Base-by-base conservation (phyloP, 2,113 vertebrate genomes). In the Brienomyrus longianalis region DNA sequence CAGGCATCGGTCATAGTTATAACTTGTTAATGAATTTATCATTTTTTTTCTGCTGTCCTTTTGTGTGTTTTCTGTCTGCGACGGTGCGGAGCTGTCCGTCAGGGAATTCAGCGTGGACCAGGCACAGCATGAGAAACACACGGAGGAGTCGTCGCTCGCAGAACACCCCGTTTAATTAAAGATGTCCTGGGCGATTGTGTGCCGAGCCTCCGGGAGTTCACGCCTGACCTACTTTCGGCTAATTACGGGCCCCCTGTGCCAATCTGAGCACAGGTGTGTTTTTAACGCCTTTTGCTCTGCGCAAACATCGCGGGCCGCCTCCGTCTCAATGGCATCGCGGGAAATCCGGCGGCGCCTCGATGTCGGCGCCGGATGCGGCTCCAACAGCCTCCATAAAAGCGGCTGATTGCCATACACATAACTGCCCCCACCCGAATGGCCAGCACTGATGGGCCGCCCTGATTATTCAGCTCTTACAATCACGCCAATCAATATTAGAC, bases 151-250 rank as follows among this genome's bases (percentile, higher is more conserved):
- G 7, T 39, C 2, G 23, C 83, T 54, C 27, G 50, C 19, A 50
- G 66, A 51, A 88, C 52, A 3, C 4, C 23, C 17, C 27, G n/a
- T 56, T 88, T 90, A 90, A 83, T 90, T 90, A 90, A 90, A 88
- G 86, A 51, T 88, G 90, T 88, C 15, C 27, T 27, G 51, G 54
- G 56, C 19, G 54, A 90, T 48, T 35, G 27, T 27, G 56, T 11
- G 90, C 23, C 43, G 8, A 1, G 8, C 70, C 56, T 45, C 77
- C 13, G 77, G 90, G 90, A 83, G 43, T 88, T 66, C 43, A 84
- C 87, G 31, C 87, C 11, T 85, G 87, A 88, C 90, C 87, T 50
- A 84, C 87, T 88, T 88, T 83, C 17, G 21, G 74, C 51, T 56
- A 62, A 83, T 83, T 56, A 39, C 87, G 4, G 84, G 23, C 19